phyloP scores from a whole-genome alignment of 2,888 invertebrate species.

The Marronus borbonicus region DNA sequence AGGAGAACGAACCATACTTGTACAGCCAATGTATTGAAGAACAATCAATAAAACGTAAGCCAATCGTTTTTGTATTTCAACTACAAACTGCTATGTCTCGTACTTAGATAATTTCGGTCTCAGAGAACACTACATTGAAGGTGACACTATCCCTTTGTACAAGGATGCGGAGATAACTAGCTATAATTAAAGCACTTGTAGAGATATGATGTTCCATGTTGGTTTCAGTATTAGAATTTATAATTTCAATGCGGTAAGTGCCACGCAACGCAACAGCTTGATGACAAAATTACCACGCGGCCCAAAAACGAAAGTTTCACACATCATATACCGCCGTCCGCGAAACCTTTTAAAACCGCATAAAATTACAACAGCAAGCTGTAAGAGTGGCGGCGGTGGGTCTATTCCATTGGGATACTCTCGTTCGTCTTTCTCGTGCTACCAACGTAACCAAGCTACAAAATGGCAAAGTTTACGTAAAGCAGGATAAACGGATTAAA shows the following conservation, averaged over 20 bases:
- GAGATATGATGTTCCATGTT: not conserved
- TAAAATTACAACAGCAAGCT: slow-evolving; percentile 45
- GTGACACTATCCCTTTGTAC: too few relatives aligned
- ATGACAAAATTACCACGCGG: slow-evolving; percentile 31
- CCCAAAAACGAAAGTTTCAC: slow-evolving; percentile 48
- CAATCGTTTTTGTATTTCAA: too few relatives aligned
- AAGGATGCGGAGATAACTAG: too few relatives aligned
- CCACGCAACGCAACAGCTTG: slow-evolving; percentile 24
- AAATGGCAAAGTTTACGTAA: slow-evolving; percentile 68
- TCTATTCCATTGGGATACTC: slow-evolving; percentile 44
- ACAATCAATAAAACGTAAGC: too few relatives aligned
- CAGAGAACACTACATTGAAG: too few relatives aligned
- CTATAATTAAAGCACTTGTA: not conserved
- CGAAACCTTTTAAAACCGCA: slow-evolving; percentile 46
- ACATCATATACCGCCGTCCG: slow-evolving; percentile 18
- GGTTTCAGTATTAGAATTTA: slow-evolving; percentile 19
- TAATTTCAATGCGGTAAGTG: slow-evolving; percentile 22
- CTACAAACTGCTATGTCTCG: too few relatives aligned
- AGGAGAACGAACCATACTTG: too few relatives aligned
- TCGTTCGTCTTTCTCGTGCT: slow-evolving; percentile 36
- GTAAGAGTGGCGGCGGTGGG: slow-evolving; percentile 29
- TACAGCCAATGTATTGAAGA: too few relatives aligned
- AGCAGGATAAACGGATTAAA: slow-evolving; percentile 68
- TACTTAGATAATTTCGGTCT: too few relatives aligned
- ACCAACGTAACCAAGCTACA: slow-evolving; percentile 55